phyloP scores from a whole-genome alignment of 2,113 vertebrate species.

The Nyctereutes procyonoides region DNA sequence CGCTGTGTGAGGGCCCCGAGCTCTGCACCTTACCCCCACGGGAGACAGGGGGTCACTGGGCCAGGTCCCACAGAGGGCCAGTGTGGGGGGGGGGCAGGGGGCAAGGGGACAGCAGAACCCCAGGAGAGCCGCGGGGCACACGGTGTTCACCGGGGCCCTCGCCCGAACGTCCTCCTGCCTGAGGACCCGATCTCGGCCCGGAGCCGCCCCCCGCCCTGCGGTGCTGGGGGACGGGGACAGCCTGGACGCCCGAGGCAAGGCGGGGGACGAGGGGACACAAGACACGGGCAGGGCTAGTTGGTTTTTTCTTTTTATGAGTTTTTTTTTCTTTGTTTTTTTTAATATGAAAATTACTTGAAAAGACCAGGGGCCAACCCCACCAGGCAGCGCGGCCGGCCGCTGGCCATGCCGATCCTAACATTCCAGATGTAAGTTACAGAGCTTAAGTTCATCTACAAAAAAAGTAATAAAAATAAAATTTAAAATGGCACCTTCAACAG shows the following conservation, averaged over 20 bases:
- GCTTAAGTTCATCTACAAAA: constrained; percentile 89
- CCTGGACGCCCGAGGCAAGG: rapidly evolving
- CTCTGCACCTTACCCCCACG: rapidly evolving
- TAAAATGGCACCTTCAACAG: constrained; percentile 90
- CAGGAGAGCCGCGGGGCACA: rapidly evolving
- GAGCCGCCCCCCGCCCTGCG: not conserved
- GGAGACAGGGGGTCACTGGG: not conserved
- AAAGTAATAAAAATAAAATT: constrained; percentile 89
- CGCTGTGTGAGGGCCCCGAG: rapidly evolving
- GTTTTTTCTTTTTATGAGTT: constrained; percentile 72
- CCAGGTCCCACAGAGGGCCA: not conserved
- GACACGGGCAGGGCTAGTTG: not conserved
- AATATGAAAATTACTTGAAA: constrained; percentile 85
- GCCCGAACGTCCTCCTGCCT: too few relatives aligned
- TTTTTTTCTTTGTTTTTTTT: constrained; percentile 81
- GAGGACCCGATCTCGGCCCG: not conserved
- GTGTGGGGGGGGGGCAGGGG: too few relatives aligned
- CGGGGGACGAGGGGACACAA: not conserved
- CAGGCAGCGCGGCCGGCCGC: constrained; percentile 82
- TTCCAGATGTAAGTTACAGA: constrained; percentile 86
- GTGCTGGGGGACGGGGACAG: too few relatives aligned
- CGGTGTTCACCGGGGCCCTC: rapidly evolving
- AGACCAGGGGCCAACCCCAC: constrained; percentile 85
- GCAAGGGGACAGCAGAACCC: rapidly evolving
- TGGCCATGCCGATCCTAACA: constrained; percentile 80